These are phyloP conservation scores for Agelas oroides DNA, from an alignment of 37 sponge, comb jelly and placozoan species.

Conservation along the genomic window DNA sequence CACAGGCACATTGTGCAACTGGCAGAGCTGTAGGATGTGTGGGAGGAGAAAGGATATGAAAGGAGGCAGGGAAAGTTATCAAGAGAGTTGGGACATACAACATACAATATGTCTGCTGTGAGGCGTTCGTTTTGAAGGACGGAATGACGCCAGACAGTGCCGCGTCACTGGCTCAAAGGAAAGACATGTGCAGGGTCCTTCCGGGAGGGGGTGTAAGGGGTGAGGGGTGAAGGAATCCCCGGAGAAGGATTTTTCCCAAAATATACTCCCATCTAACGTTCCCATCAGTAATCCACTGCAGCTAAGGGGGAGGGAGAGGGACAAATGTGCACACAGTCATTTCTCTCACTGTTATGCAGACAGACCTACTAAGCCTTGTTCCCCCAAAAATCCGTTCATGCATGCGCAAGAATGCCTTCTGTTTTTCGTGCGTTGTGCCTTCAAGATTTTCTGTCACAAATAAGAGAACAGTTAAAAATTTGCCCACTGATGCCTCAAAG, in stretches of 20 bases:
- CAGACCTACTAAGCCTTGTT: too few species aligned
- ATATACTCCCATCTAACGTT: constrained; percentile 65
- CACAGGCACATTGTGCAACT: constrained; percentile 35
- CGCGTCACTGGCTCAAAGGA: constrained; percentile 75
- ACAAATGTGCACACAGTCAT: too few species aligned
- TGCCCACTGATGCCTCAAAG: too few species aligned
- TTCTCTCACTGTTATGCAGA: too few species aligned
- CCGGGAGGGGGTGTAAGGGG: constrained; percentile 28
- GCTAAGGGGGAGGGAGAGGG: constrained; percentile 16
- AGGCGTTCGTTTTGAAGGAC: constrained; percentile 62
- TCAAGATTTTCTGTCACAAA: too few species aligned
- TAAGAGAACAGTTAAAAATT: too few species aligned
- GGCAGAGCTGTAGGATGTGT: constrained; percentile 47
- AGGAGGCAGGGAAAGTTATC: not conserved
- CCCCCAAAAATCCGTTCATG: too few species aligned
- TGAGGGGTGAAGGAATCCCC: constrained; percentile 17
- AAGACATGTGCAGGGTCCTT: constrained; percentile 56
- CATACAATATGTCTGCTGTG: constrained; percentile 70
- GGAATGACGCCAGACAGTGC: constrained; percentile 75
- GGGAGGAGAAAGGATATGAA: constrained; percentile 4
- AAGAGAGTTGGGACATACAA: not conserved
- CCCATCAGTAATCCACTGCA: constrained; percentile 68
- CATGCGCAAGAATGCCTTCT: too few species aligned
- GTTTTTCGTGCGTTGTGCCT: too few species aligned
- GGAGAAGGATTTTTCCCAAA: constrained; percentile 66